Conservation (phyloP, 1,140 invertebrate species). For the Maniola jurtina region DNA sequence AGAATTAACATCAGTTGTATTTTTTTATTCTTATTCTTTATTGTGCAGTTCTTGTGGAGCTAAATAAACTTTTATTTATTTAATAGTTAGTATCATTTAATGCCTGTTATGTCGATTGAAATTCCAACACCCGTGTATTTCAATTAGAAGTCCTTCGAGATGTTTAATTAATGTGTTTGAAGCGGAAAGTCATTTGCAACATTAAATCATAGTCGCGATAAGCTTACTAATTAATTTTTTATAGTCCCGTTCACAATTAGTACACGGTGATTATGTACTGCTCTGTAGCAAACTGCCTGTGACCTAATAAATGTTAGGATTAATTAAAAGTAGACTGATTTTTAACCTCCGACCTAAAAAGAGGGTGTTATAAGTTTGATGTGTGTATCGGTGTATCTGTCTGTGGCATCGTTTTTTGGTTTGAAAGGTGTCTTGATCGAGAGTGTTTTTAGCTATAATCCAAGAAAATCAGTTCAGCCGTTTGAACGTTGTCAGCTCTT, state of each 20-base stretch:
- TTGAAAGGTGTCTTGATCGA: too few relatives aligned
- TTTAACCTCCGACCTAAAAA: neutral
- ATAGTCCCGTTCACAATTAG: constrained; percentile 64
- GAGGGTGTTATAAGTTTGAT: too few relatives aligned
- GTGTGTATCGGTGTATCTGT: too few relatives aligned
- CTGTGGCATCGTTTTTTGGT: too few relatives aligned
- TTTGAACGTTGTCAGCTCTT: too few relatives aligned
- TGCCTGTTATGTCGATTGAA: neutral
- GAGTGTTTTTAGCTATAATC: too few relatives aligned
- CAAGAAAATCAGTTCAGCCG: too few relatives aligned
- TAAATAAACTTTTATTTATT: too few relatives aligned
- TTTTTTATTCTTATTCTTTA: too few relatives aligned
- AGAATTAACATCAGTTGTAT: too few relatives aligned
- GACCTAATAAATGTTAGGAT: constrained; percentile 26
- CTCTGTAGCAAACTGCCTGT: constrained; percentile 51
- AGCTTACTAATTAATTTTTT: constrained; percentile 64
- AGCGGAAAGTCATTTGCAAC: constrained; percentile 47
- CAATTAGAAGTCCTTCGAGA: constrained; percentile 22
- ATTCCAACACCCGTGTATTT: constrained; percentile 7
- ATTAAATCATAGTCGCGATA: constrained; percentile 52
- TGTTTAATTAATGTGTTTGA: constrained; percentile 48
- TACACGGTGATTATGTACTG: constrained; percentile 46
- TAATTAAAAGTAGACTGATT: constrained; percentile 3
- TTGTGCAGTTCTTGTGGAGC: too few relatives aligned
- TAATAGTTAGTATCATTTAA: too few relatives aligned